Percentiles rank a stretch among this genome's conserved stretches.
phyloP scores from a whole-genome alignment of 1,140 invertebrate species.

The Drosophila cardini region DNA sequence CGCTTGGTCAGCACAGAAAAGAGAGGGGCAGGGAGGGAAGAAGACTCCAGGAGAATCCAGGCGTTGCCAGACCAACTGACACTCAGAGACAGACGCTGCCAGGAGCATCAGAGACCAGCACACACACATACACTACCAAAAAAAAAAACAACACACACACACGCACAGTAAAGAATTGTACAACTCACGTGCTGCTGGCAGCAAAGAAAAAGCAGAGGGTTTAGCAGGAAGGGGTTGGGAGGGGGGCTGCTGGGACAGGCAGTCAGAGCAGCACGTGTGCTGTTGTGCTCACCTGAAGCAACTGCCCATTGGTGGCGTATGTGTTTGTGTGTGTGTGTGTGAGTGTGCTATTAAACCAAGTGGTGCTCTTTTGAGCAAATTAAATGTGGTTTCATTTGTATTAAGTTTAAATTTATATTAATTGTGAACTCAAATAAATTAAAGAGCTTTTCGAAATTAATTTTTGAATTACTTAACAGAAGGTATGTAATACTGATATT shows the following conservation, averaged over 20 bases:
- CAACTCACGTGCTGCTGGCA: background rate
- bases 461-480: too few relatives aligned
- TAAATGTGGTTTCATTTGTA: too few relatives aligned
- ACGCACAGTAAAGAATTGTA: background rate
- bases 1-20: conserved; percentile 26
- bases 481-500: too few relatives aligned
- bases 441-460: too few relatives aligned
- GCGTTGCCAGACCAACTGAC: conserved; percentile 52
- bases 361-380: too few relatives aligned
- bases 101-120: conserved; percentile 14
- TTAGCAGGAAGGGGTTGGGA: too few relatives aligned
- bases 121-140: conserved; percentile 10
- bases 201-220: too few relatives aligned
- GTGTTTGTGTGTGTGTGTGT: too few relatives aligned
- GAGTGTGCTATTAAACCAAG: too few relatives aligned
- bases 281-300: conserved; percentile 6
- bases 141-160: conserved; percentile 1
- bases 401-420: too few relatives aligned
- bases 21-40: background rate
- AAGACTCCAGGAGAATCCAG: conserved; percentile 10
- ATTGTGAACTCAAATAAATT: too few relatives aligned
- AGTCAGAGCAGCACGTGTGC: background rate
- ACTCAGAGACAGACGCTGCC: conserved; percentile 45
- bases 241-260: background rate
- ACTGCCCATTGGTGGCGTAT: conserved; percentile 14